These are phyloP conservation scores for Caenorhabditis virilis DNA, from an alignment of 2,888 invertebrate species.

Conservation along the genomic window DNA sequence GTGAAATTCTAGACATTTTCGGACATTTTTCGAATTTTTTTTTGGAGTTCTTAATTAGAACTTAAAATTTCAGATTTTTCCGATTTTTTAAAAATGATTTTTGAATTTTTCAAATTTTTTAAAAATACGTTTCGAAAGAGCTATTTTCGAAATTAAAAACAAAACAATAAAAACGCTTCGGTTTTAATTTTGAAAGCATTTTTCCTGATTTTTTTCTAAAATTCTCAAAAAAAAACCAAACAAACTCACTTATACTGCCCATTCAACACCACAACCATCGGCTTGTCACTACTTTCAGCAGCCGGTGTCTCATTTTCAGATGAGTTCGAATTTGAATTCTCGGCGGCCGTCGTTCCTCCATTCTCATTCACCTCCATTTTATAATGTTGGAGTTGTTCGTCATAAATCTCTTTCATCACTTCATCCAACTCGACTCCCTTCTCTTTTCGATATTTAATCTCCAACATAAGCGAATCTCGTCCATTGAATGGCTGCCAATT, in stretches of 20 bases:
- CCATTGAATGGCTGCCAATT: constrained; percentile 54
- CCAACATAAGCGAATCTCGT: constrained; percentile 64
- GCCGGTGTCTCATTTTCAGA: no score
- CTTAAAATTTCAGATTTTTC: no score
- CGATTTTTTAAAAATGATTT: not conserved
- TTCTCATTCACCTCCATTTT: constrained; percentile 9
- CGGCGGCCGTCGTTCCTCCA: not conserved
- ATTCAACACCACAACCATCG: constrained; percentile 62
- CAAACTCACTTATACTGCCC: constrained; percentile 51
- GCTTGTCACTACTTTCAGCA: constrained; percentile 9
- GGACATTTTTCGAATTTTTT: constrained; percentile 1
- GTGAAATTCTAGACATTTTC: not conserved
- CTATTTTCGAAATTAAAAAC: not conserved
- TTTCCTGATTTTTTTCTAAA: no score
- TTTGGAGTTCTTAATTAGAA: no score
- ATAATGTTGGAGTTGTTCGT: constrained; percentile 13
- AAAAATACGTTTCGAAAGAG: not conserved
- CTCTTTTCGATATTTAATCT: constrained; percentile 58
- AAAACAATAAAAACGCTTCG: no score
- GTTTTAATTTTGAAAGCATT: no score
- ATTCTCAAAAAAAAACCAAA: no score
- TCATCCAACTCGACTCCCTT: constrained; percentile 49
- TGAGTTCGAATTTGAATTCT: constrained; percentile 5
- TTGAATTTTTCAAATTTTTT: not conserved
- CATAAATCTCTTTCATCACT: constrained; percentile 20